Evolutionary conservation across 2,888 invertebrate species (phyloP).

Genomic region (Athalia cordata): DNA sequence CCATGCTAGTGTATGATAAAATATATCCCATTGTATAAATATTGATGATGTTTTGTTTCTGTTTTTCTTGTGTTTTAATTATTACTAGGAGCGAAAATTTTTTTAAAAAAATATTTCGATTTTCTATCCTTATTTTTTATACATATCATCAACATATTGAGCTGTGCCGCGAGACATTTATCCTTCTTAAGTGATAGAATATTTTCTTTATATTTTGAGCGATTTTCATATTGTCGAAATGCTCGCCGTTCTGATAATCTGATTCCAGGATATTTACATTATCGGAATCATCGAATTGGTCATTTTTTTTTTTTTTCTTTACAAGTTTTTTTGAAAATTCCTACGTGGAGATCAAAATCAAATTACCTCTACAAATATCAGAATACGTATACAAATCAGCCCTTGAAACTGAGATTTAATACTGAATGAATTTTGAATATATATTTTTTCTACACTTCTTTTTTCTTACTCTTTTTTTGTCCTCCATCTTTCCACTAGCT

Average conservation of each 20-base stretch:
- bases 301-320: no score
- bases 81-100: constrained; percentile 9
- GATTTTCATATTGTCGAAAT: constrained; percentile 28
- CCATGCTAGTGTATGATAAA: neutral
- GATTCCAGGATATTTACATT: constrained; percentile 16
- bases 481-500: no score
- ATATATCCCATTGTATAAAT: neutral
- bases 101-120: constrained; percentile 27
- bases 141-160: constrained; percentile 1
- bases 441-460: no score
- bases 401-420: no score
- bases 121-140: neutral
- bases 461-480: no score
- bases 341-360: neutral
- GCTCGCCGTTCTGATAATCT: neutral
- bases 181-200: constrained; percentile 10
- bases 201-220: constrained; percentile 31
- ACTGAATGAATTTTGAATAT: no score
- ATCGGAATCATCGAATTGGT: neutral
- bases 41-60: neutral
- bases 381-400: no score
- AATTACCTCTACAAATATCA: neutral
- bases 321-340: neutral
- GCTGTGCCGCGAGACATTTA: constrained; percentile 2
- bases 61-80: constrained; percentile 19